Evolutionary conservation across 2,113 vertebrate genomes (phyloP).

Genomic region (Ailurus styani): DNA sequence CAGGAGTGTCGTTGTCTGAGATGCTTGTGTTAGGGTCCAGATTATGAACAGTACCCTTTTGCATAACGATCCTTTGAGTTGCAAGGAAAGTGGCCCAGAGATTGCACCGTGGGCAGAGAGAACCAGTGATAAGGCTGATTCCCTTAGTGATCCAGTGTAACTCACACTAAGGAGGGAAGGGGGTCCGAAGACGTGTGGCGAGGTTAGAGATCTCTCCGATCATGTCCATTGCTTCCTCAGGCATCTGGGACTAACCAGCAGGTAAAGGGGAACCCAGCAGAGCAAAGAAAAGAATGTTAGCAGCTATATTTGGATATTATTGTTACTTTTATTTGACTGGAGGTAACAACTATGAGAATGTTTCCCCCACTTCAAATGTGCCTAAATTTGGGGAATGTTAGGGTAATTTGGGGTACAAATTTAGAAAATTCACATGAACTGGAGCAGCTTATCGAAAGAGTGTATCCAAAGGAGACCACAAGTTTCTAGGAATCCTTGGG

Average conservation of each 20-base stretch:
- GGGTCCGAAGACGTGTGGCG: background rate
- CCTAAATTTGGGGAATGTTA: background rate
- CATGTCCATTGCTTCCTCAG: background rate
- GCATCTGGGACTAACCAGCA: background rate
- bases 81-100: background rate
- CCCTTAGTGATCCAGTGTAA: background rate
- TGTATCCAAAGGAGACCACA: background rate
- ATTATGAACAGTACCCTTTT: background rate
- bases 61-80: background rate
- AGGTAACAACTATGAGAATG: background rate
- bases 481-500: background rate
- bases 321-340: background rate
- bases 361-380: background rate
- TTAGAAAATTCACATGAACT: background rate
- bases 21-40: background rate
- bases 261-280: background rate
- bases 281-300: background rate
- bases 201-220: background rate
- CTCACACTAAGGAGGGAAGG: background rate
- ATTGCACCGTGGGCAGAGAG: background rate
- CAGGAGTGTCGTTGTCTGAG: background rate
- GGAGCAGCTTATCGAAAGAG: background rate
- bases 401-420: background rate
- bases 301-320: background rate
- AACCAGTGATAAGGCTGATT: background rate